Evolutionary conservation across 1,140 invertebrate genomes (phyloP).

Genomic region (Bombus cullumanus): DNA sequence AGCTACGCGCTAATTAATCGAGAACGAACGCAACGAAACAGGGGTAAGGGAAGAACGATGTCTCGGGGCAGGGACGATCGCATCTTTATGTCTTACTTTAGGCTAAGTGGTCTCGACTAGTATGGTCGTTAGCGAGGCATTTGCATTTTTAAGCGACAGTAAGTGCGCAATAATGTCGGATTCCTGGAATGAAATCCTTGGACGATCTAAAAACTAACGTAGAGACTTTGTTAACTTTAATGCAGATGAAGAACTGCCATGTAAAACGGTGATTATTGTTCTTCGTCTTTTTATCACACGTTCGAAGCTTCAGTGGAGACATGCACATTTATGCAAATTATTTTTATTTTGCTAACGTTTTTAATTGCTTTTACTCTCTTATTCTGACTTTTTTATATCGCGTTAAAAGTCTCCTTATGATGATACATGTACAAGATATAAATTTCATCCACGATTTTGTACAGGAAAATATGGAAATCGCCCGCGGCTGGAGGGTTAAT

Average conservation of each 20-base stretch:
- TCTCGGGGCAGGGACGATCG: not conserved
- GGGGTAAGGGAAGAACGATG: not conserved
- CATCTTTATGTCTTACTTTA: constrained; percentile 14
- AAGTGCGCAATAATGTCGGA: not conserved
- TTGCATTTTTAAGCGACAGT: not conserved
- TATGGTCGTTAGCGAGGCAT: not conserved
- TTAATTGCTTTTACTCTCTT: not conserved
- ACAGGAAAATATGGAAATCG: too few relatives aligned
- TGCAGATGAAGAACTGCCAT: not conserved
- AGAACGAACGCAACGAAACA: not conserved
- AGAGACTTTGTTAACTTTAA: not conserved
- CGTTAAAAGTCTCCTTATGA: too few relatives aligned
- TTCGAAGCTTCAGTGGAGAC: too few relatives aligned
- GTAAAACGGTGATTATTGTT: not conserved
- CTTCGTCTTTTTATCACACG: not conserved
- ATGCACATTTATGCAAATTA: not conserved
- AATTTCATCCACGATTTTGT: too few relatives aligned
- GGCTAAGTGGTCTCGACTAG: not conserved
- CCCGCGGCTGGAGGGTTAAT: too few relatives aligned
- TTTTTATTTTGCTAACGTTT: not conserved
- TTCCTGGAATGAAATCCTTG: not conserved
- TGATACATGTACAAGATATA: too few relatives aligned
- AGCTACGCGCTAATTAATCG: constrained; percentile 7
- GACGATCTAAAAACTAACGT: not conserved
- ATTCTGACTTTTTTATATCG: too few relatives aligned